phyloP scores from a whole-genome alignment of 2,797 vertebrate genomes.

The Nasua narica region DNA sequence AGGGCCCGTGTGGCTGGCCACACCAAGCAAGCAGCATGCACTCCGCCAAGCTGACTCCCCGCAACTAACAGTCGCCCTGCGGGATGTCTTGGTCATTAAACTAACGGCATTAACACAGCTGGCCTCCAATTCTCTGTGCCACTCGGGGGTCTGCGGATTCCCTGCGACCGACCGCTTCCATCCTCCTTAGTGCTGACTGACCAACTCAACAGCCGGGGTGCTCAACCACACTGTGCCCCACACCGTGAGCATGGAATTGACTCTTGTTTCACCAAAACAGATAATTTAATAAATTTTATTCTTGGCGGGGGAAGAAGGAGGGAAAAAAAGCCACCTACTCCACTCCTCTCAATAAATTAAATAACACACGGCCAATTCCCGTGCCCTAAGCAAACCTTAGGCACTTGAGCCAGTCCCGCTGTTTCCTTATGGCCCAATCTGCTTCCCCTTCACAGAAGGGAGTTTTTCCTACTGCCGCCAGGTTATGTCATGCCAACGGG shows the following conservation, averaged over 20 bases:
- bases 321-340: slow-evolving; percentile 81
- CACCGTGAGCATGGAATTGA: not conserved
- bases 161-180: not conserved
- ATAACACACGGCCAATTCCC: slow-evolving; percentile 77
- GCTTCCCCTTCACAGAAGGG: slow-evolving; percentile 88
- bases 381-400: slow-evolving; percentile 69
- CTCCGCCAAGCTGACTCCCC: not conserved
- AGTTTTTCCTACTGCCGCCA: slow-evolving; percentile 72
- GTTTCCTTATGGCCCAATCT: slow-evolving; percentile 77
- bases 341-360: slow-evolving; percentile 85
- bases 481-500: not conserved
- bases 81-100: slow-evolving; percentile 64
- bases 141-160: no score
- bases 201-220: not conserved
- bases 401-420: slow-evolving; percentile 68
- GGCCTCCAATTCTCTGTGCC: slow-evolving; percentile 10
- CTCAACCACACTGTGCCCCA: not conserved
- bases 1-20: slow-evolving; percentile 50
- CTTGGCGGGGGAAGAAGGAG: slow-evolving; percentile 58
- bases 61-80: slow-evolving; percentile 44
- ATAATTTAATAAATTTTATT: slow-evolving; percentile 86
- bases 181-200: no score
- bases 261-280: slow-evolving; percentile 79
- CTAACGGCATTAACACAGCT: slow-evolving; percentile 68
- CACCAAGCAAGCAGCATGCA: not conserved